Conservation (phyloP, 2,888 invertebrate species). For the Hypselothyrea guttata region DNA sequence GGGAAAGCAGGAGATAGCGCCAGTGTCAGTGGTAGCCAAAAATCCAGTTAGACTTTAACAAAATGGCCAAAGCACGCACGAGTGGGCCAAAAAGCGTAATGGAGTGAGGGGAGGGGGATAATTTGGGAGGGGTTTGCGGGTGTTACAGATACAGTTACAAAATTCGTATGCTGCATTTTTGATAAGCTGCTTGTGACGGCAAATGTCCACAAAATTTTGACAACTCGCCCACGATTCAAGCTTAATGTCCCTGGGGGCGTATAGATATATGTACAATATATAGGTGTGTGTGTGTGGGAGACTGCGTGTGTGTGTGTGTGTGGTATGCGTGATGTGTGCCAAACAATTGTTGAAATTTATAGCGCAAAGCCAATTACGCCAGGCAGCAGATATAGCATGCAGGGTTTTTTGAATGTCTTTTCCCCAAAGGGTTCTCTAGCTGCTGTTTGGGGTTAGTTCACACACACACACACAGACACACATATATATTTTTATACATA, state of each 20-base stretch:
- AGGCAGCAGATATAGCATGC: slow-evolving; percentile 25
- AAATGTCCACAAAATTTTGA: slow-evolving; percentile 57
- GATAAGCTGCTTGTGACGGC: slow-evolving; percentile 54
- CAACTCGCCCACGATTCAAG: slow-evolving; percentile 40
- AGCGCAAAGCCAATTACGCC: slow-evolving; percentile 64
- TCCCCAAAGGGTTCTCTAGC: slow-evolving; percentile 25
- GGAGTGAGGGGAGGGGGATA: background rate
- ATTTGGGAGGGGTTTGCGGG: background rate
- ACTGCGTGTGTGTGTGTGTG: background rate
- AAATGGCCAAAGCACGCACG: slow-evolving; percentile 61
- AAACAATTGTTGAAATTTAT: slow-evolving; percentile 65
- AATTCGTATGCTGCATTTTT: slow-evolving; percentile 59
- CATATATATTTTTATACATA: slow-evolving; percentile 7
- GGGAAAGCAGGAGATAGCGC: too few relatives aligned
- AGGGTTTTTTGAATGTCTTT: slow-evolving; percentile 31
- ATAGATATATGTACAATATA: background rate
- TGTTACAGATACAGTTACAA: slow-evolving; percentile 36
- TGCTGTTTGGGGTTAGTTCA: slow-evolving; percentile 11
- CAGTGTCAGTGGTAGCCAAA: too few relatives aligned
- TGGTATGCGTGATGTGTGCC: slow-evolving; percentile 38
- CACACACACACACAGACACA: background rate
- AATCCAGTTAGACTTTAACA: slow-evolving; percentile 31
- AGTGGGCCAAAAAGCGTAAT: slow-evolving; percentile 21
- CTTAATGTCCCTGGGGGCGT: slow-evolving; percentile 16
- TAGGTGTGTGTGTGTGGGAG: background rate